Conservation (phyloP, 2,113 vertebrate species). For the Rhombomys opimus region DNA sequence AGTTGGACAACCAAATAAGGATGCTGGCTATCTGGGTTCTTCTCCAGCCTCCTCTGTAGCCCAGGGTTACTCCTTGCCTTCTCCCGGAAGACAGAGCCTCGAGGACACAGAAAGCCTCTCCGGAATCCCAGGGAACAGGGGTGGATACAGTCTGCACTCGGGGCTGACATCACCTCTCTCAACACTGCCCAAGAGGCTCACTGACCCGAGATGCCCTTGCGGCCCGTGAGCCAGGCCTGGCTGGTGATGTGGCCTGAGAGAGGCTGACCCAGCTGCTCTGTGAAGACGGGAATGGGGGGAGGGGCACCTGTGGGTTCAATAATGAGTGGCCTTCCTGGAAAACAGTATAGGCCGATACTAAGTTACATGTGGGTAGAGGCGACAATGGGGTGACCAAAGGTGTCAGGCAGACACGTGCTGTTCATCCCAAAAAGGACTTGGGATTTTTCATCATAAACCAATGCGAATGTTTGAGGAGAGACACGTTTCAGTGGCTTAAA, state of each 20-base stretch:
- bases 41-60: not conserved
- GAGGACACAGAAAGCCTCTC: not conserved
- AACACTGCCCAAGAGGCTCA: not conserved
- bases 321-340: not conserved
- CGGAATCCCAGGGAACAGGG: constrained; percentile 14
- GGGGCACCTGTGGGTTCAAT: not conserved
- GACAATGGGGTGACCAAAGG: not conserved
- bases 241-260: not conserved
- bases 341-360: not conserved
- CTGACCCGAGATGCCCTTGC: not conserved
- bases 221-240: not conserved
- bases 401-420: not conserved
- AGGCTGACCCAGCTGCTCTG: not conserved
- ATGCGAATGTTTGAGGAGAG: not conserved
- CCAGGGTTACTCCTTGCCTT: not conserved
- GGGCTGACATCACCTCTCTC: not conserved
- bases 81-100: not conserved
- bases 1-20: not conserved
- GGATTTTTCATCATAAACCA: not conserved
- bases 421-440: not conserved
- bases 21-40: not conserved
- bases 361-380: not conserved
- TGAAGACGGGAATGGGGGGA: not conserved
- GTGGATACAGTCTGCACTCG: not conserved
- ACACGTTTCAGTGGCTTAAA: not conserved